Evolutionary conservation across 2,797 vertebrate genomes (phyloP).

Genomic region (Carcharodon carcharias): DNA sequence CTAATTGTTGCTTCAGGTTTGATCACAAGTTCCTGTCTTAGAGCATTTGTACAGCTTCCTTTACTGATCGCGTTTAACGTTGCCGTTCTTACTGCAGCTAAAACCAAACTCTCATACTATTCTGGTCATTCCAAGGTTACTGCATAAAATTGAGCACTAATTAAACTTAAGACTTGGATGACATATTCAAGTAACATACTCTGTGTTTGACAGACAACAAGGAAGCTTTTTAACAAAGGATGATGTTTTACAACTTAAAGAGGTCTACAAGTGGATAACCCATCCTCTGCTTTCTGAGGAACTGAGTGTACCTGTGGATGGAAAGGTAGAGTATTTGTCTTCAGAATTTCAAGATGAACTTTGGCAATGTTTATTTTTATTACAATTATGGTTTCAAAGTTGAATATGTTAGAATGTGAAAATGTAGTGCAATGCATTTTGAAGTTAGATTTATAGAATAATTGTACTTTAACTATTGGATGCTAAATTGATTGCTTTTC

Average conservation of each 20-base stretch:
- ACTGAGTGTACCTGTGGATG: constrained; percentile 70
- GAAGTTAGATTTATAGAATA: not conserved
- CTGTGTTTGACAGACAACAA: constrained; percentile 54
- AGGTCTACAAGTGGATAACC: constrained; percentile 87
- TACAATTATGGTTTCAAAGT: not conserved
- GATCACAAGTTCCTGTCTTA: not conserved
- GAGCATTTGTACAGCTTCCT: not conserved
- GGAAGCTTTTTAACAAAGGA: constrained; percentile 65
- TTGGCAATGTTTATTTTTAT: not conserved
- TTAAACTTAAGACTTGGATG: not conserved
- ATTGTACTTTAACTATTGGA: not conserved
- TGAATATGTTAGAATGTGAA: not conserved
- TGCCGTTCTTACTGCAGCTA: not conserved
- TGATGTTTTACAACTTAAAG: constrained; percentile 82
- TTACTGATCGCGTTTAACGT: not conserved
- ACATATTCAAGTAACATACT: not conserved
- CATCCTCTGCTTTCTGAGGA: constrained; percentile 68
- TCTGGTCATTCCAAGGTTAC: not conserved
- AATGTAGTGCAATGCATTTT: not conserved
- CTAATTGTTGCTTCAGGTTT: not conserved
- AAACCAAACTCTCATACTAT: not conserved
- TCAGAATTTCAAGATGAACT: not conserved
- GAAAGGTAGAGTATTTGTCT: constrained; percentile 62
- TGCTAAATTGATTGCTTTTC: not conserved
- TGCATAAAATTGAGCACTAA: not conserved